Conservation (phyloP, 1,140 invertebrate species). For the Diabrotica virgifera region DNA sequence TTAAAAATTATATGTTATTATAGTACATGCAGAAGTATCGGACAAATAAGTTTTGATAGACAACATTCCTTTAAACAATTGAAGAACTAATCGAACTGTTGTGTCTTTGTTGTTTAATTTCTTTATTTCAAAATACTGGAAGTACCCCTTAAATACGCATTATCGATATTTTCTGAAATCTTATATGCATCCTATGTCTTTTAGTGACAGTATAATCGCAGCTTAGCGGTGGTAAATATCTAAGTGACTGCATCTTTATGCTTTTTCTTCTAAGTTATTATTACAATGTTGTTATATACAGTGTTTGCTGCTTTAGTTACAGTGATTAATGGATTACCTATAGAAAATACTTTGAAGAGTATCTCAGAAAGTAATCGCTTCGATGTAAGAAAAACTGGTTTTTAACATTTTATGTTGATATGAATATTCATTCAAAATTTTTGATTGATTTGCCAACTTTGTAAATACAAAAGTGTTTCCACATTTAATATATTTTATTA, state of each 20-base stretch:
- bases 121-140: constrained; percentile 27
- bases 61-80: constrained; percentile 7
- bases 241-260: too few relatives aligned
- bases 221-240: too few relatives aligned
- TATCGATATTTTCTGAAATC: too few relatives aligned
- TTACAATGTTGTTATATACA: background rate
- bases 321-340: constrained; percentile 11
- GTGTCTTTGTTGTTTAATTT: constrained; percentile 4
- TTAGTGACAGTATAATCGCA: too few relatives aligned
- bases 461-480: too few relatives aligned
- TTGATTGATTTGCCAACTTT: too few relatives aligned
- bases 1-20: constrained; percentile 24
- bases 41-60: constrained; percentile 11
- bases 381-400: constrained; percentile 8
- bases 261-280: too few relatives aligned
- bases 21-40: constrained; percentile 1
- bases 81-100: background rate
- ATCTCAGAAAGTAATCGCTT: constrained; percentile 16
- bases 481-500: too few relatives aligned
- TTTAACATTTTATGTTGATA: too few relatives aligned
- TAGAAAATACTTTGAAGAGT: background rate
- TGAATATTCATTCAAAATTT: too few relatives aligned
- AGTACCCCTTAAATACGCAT: constrained; percentile 12
- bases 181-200: too few relatives aligned
- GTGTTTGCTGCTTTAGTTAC: background rate